Base-by-base conservation (phyloP, 2,113 vertebrate genomes). In the Lontra canadensis region DNA sequence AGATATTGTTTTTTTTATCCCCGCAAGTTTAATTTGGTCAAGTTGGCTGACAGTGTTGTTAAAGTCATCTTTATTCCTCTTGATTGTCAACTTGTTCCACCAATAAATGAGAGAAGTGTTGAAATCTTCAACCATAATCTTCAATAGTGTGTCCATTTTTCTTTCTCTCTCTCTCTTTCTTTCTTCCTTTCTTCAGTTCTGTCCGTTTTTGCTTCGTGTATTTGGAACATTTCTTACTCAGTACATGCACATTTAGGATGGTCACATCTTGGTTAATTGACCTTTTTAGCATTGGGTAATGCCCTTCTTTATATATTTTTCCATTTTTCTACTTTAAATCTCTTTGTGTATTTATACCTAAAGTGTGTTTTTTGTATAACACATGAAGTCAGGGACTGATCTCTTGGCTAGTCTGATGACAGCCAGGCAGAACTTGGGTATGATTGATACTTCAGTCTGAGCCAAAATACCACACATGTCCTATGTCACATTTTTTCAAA, bases 241-340 rank as follows among this genome's bases (percentile, higher is more conserved):
- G 12, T 7, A 29, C 0, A 0, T 4, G 12, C 20, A 6, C 9
- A 2, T 11, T n/a, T 21, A 29, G 65, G 39, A 31, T 36, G 4
- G 44, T 23, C 47, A 23, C 26, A 14, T 47, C 55, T 74, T 39
- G 86, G 63, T 71, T 80, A n/a, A 31, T 15, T 42, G 73, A 61
- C 17, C 25, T 5, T 57, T 69, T 82, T 11, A 44, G n/a, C 29
- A 0, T 42, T 26, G 20, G 29, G 34, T 42, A 65, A 20, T 4
- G 4, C 26, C n/a, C 7, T 13, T 67, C n/a, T 65, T 89, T 39
- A 0, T n/a, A 11, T 59, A 25, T 83, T 39, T 76, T 65, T 1
- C 21, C 5, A 7, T 47, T 29, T 49, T 25, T 67, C 44, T 18
- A 17, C 42, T 61, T 65, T 47, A 49, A 59, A 31, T 36, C 25